Evolutionary conservation across 1,140 invertebrate genomes (phyloP), one percentile per base, ranked within the genome.

Genomic region (Elysia chlorotica): DNA sequence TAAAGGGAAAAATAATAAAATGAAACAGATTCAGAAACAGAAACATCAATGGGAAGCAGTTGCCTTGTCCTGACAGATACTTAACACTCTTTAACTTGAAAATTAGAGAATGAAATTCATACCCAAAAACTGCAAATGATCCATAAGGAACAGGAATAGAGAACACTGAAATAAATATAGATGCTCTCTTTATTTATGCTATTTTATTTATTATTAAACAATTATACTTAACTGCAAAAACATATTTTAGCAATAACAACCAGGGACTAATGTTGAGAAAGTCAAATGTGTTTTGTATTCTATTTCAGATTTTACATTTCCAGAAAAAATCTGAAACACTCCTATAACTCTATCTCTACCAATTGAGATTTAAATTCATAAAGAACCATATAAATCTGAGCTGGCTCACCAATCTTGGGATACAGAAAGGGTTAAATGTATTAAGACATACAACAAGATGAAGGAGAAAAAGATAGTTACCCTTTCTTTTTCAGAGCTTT

Each of bases 401-500:
- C 14, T 59, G 6, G 19, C 56, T 59, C 6, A 30, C 6, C 25
- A 10, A 28, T 59, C 25, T 30, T 59, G 25, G 35, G n/a, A 10
- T 56, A 56, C 6, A 65, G 31, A 1, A 53, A 33, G 25, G 23
- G 38, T 23, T 53, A 33, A 33, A 74, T 35, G 36, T 4, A 54
- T 4, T 3, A n/a, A 63, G 0, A 71, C n/a, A 48, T 48, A 48
- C 41, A n/a, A 10, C 10, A 14, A 14, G 41, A 35, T n/a, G 25
- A 38, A 35, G 21, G 36, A 66, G 28, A 66, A 4, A 66, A 38
- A 66, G 65, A 35, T 17, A 73, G 17, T 41, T 17, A 82, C 81
- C 82, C 83, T 79, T 83, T 82, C 72, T 81, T 80, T n/a, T 81
- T 65, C 37, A 72, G 81, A 48, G 82, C 83, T 74, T 81, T 83